Base-by-base conservation (phyloP, 1,140 invertebrate genomes). In the Ridgeia piscesae region DNA sequence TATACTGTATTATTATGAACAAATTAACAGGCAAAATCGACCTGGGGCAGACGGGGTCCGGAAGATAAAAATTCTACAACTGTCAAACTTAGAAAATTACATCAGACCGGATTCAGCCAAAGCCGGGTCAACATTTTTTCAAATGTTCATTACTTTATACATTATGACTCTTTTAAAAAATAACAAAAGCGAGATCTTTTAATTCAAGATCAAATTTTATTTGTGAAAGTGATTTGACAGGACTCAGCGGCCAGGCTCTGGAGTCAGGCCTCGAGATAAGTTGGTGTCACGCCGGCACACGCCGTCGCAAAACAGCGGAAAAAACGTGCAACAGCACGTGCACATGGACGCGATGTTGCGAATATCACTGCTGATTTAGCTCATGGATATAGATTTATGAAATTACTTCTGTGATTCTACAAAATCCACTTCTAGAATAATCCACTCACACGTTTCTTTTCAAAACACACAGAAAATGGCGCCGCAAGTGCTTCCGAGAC, bases 401-500 rank as follows among this genome's bases (percentile, higher is more conserved):
- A 77, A 77, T 21, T 77, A 77, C 27, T 77, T 14, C 2, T 6
- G 27, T 14, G 27, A 77, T 77, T 77, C 58, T 77, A 77, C 17
- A 77, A 77, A 77, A 21, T 77, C 27, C 58, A 77, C 27, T 77
- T 77, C 58, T 77, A 77, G 58, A 77, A 0, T 77, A 14, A 77
- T 77, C 58, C 58, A 77, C 58, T 77, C 58, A 77, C 58, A 77
- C 58, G 58, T 77, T 77, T 77, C 58, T 77, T 77, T 77, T 77
- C 58, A 77, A 77, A 77, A 77, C 27, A 77, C 58, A 77, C 11
- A 77, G 58, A 77, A 77, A 77, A 77, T 77, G 58, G 58, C 58
- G 58, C 58, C 58, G 58, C 58, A 77, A 21, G 58, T 77, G 58
- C 58, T 77, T 21, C 58, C 58, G 58, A 77, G 58, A 77, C 27